Evolutionary conservation across 2,888 invertebrate species (phyloP).

Genomic region (Thereva nobilitata): DNA sequence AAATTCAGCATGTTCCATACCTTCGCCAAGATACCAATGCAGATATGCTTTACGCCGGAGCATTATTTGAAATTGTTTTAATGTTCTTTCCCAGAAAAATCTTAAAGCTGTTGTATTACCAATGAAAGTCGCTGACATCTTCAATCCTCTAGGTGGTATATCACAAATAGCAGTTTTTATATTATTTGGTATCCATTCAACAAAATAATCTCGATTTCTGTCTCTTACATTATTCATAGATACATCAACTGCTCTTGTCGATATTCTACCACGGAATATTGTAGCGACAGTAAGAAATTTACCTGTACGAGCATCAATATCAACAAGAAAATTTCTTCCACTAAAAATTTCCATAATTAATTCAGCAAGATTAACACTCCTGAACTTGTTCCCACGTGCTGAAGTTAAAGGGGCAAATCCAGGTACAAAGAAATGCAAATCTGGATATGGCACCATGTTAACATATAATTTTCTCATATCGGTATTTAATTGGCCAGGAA

Average conservation of each 20-base stretch:
- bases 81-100: constrained; percentile 75
- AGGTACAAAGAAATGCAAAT: constrained; percentile 85
- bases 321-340: constrained; percentile 80
- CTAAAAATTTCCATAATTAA: constrained; percentile 74
- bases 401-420: constrained; percentile 76
- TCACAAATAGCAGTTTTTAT: constrained; percentile 84
- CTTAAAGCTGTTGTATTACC: constrained; percentile 82
- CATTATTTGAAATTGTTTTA: constrained; percentile 81
- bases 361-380: constrained; percentile 72
- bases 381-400: constrained; percentile 67
- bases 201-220: constrained; percentile 73
- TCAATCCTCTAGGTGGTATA: constrained; percentile 81
- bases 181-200: constrained; percentile 85
- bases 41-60: constrained; percentile 80
- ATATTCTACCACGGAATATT: constrained; percentile 68
- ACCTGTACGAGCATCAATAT: constrained; percentile 77
- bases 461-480: constrained; percentile 83
- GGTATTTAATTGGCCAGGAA: constrained; percentile 90
- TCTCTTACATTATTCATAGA: constrained; percentile 73
- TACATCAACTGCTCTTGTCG: constrained; percentile 52
- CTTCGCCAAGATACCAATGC: constrained; percentile 86
- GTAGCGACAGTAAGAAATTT: constrained; percentile 79
- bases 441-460: constrained; percentile 90
- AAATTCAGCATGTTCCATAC: constrained; percentile 87
- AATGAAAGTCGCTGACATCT: constrained; percentile 85